Evolutionary conservation across 2,113 vertebrate genomes (phyloP).

Genomic region (Mustelus asterias): DNA sequence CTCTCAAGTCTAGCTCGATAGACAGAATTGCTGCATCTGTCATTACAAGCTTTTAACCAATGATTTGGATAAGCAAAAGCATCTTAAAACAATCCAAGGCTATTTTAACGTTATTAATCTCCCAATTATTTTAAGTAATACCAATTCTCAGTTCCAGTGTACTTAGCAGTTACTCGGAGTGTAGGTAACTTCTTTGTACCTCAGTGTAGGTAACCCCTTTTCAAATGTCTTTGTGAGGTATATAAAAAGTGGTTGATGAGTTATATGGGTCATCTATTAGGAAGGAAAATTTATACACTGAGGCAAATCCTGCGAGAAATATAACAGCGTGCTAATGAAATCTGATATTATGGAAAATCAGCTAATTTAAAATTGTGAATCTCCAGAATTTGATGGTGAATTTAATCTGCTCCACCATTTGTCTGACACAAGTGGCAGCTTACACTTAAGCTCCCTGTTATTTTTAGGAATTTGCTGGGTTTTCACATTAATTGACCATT

Average conservation of each 20-base stretch:
- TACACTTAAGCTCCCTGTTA: not conserved
- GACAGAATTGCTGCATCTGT: not conserved
- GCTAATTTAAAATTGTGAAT: not conserved
- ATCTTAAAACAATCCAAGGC: not conserved
- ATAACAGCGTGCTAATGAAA: not conserved
- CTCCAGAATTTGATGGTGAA: not conserved
- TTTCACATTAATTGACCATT: slow-evolving; percentile 1
- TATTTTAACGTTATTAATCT: not conserved
- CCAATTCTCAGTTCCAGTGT: not conserved
- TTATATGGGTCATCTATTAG: not conserved
- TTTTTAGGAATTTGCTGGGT: not conserved
- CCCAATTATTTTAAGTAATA: not conserved
- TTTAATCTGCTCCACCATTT: not conserved
- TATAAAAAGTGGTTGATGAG: not conserved
- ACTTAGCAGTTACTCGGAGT: not conserved
- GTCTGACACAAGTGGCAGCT: not conserved
- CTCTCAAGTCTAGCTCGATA: not conserved
- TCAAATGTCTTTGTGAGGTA: not conserved
- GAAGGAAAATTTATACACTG: not conserved
- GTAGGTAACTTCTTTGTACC: not conserved
- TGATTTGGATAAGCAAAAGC: not conserved
- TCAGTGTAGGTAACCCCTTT: no score
- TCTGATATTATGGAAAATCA: no score
- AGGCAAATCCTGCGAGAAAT: not conserved
- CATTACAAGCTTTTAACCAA: not conserved